Percentiles rank a stretch among this genome's conserved stretches.
Conservation (phyloP, 1,140 invertebrate species). For the Drosophila elegans region DNA sequence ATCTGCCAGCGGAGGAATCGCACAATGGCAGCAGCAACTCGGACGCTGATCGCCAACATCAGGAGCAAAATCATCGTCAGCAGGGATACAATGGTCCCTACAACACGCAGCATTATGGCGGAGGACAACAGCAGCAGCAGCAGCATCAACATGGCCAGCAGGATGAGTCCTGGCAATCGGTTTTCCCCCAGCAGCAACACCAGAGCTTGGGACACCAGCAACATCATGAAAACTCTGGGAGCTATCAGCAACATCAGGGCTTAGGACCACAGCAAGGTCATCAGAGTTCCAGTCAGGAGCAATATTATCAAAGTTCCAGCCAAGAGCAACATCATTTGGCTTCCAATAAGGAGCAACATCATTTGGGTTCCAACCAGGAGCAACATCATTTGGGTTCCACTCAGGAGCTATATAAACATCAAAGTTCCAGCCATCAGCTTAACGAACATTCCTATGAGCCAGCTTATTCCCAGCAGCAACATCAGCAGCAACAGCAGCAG, state of each 20-base stretch:
- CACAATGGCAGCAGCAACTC: slow-evolving; percentile 5
- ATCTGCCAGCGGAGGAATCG: slow-evolving; percentile 50
- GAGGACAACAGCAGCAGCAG: slow-evolving; percentile 10
- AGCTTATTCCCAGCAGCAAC: neutral
- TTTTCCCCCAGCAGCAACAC: neutral
- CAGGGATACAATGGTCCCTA: slow-evolving; percentile 45
- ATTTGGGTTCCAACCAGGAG: neutral
- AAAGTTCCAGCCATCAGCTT: neutral
- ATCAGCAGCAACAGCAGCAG: neutral
- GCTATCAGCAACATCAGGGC: slow-evolving; percentile 2
- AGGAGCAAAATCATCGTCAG: slow-evolving; percentile 7
- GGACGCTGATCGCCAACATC: slow-evolving; percentile 9
- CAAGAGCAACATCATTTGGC: neutral
- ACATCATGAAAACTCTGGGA: neutral
- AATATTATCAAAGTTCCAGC: neutral
- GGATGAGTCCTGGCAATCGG: slow-evolving; percentile 4
- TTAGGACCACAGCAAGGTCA: neutral
- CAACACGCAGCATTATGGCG: slow-evolving; percentile 42
- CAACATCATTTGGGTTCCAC: neutral
- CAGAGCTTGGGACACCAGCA: neutral
- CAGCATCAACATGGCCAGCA: slow-evolving; percentile 5
- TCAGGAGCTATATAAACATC: neutral
- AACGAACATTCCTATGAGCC: slow-evolving; percentile 14
- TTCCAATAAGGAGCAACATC: neutral
- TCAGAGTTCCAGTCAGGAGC: neutral